Conservation (phyloP, 1,140 invertebrate genomes). For the Ericerus pela region DNA sequence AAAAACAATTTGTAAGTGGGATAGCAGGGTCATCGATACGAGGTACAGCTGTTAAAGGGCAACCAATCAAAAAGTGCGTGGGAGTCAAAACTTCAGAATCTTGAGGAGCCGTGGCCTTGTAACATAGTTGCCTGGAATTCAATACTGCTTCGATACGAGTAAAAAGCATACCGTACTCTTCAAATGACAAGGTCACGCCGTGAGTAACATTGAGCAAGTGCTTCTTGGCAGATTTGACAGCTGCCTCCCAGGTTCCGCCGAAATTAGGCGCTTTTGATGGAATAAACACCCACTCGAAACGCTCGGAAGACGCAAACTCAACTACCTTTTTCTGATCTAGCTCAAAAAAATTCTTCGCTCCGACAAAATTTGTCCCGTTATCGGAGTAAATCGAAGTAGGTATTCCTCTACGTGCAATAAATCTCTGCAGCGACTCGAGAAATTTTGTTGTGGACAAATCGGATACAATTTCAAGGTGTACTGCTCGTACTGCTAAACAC, state of each 20-base stretch:
- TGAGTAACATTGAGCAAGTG: slow-evolving; percentile 26
- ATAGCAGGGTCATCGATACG: no score
- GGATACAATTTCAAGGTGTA: slow-evolving; percentile 27
- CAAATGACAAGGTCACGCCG: slow-evolving; percentile 17
- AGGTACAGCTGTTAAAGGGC: neutral
- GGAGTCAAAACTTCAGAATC: slow-evolving; percentile 22
- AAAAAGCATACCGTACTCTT: slow-evolving; percentile 20
- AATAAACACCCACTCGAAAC: slow-evolving; percentile 33
- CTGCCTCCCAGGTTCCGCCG: slow-evolving; percentile 33
- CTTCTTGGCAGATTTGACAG: slow-evolving; percentile 29
- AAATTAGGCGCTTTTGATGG: slow-evolving; percentile 31
- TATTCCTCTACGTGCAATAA: slow-evolving; percentile 26
- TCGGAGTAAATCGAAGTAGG: slow-evolving; percentile 26
- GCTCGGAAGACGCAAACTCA: slow-evolving; percentile 11
- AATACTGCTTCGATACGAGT: slow-evolving; percentile 22
- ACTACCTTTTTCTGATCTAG: neutral
- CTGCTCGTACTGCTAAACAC: slow-evolving; percentile 25
- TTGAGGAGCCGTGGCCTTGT: slow-evolving; percentile 22
- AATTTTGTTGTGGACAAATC: slow-evolving; percentile 23
- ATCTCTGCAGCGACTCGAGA: slow-evolving; percentile 27
- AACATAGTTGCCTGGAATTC: slow-evolving; percentile 21
- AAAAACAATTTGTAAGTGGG: no score
- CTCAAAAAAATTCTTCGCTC: slow-evolving; percentile 19
- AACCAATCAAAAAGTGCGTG: slow-evolving; percentile 25
- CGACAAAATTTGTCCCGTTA: slow-evolving; percentile 31